Evolutionary conservation across 2,113 vertebrate genomes (phyloP).

Genomic region (Apodemus sylvaticus): DNA sequence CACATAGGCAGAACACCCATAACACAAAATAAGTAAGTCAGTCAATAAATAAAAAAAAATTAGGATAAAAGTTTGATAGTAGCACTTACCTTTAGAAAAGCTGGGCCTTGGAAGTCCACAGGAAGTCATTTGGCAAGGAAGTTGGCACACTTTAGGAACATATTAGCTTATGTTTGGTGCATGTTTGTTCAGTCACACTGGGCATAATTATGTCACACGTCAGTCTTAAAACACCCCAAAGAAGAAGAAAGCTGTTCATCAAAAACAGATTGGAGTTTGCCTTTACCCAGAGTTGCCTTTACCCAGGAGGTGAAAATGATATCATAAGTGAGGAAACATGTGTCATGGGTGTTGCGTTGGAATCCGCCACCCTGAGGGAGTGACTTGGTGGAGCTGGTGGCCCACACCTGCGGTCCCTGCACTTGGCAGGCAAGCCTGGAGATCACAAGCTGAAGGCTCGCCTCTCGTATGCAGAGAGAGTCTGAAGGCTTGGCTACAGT

Average conservation of each 20-base stretch:
- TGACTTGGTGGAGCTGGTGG: not conserved
- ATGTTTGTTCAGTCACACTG: not conserved
- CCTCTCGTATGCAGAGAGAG: not conserved
- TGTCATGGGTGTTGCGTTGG: not conserved
- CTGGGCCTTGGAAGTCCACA: not conserved
- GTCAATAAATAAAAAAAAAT: not conserved
- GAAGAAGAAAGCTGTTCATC: not conserved
- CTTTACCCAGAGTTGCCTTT: constrained; percentile 11
- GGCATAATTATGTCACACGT: not conserved
- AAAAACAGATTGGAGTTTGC: not conserved
- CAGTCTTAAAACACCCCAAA: not conserved
- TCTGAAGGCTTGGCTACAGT: not conserved
- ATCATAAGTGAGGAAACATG: not conserved
- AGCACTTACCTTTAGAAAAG: not conserved
- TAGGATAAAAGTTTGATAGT: not conserved
- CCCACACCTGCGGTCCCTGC: no score
- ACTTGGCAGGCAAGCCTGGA: not conserved
- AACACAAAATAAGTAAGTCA: not conserved
- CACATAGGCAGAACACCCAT: not conserved
- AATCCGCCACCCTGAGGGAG: not conserved
- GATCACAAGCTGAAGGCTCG: not conserved
- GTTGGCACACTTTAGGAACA: not conserved
- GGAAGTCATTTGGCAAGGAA: not conserved
- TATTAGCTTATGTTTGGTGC: not conserved
- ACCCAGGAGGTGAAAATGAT: not conserved